A percentile compares a stretch with the other conserved stretches of the same genome.
phyloP scores from a whole-genome alignment of 1,140 invertebrate genomes.

The Hycleus cichorii region DNA sequence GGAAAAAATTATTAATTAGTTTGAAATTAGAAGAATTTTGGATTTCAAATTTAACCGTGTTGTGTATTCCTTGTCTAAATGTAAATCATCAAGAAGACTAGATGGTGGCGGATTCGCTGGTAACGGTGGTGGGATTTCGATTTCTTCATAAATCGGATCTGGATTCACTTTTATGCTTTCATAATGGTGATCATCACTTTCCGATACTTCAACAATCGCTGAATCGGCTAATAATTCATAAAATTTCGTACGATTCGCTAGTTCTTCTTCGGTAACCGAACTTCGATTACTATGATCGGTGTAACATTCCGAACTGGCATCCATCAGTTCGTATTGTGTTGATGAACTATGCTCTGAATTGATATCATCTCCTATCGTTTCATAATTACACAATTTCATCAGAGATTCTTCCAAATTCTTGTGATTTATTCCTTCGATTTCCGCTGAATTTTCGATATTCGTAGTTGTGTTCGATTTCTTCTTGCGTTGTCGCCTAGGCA shows the following conservation, averaged over 20 bases:
- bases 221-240: slow-evolving; percentile 61
- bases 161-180: slow-evolving; percentile 62
- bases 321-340: slow-evolving; percentile 46
- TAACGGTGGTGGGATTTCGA: slow-evolving; percentile 70
- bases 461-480: slow-evolving; percentile 21
- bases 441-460: neutral
- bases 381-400: slow-evolving; percentile 43
- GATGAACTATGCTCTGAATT: slow-evolving; percentile 47
- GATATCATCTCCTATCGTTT: slow-evolving; percentile 46
- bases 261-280: slow-evolving; percentile 50
- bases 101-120: slow-evolving; percentile 65
- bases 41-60: slow-evolving; percentile 35
- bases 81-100: slow-evolving; percentile 50
- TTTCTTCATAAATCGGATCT: slow-evolving; percentile 85
- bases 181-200: slow-evolving; percentile 62
- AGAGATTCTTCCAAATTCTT: slow-evolving; percentile 52
- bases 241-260: slow-evolving; percentile 53
- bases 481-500: slow-evolving; percentile 34
- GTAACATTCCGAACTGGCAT: slow-evolving; percentile 56
- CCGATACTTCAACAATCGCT: slow-evolving; percentile 53
- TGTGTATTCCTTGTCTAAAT: slow-evolving; percentile 50
- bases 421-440: too few relatives aligned
- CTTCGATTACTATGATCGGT: slow-evolving; percentile 45
- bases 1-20: slow-evolving; percentile 20
- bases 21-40: neutral